Conservation (phyloP, 2,888 invertebrate species). For the Sphaerophoria rueppellii region DNA sequence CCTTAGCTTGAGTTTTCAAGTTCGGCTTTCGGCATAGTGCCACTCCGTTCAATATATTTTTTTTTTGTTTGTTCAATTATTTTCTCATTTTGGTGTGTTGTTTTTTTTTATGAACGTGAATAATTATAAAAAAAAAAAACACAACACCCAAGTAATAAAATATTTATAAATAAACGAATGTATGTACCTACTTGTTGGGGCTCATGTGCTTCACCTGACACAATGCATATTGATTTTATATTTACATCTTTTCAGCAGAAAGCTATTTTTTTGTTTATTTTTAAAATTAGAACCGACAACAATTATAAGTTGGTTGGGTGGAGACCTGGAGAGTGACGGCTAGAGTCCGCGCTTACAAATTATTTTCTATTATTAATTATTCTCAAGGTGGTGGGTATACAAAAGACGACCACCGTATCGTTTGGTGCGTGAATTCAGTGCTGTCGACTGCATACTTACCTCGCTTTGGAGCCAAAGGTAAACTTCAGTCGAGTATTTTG, state of each 20-base stretch:
- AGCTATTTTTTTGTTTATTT: slow-evolving; percentile 39
- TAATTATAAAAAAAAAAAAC: not conserved
- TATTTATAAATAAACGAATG: not conserved
- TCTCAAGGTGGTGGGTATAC: slow-evolving; percentile 62
- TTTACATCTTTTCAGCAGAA: slow-evolving; percentile 1
- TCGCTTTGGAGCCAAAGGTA: too few relatives aligned
- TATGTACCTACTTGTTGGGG: not conserved
- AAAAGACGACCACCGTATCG: slow-evolving; percentile 11
- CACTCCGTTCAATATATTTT: slow-evolving; percentile 52
- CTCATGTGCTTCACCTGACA: slow-evolving; percentile 25
- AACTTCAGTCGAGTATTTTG: too few relatives aligned
- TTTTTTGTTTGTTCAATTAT: slow-evolving; percentile 68
- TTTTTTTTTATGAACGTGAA: not conserved
- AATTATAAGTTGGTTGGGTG: slow-evolving; percentile 18
- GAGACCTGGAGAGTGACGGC: not conserved
- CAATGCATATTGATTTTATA: slow-evolving; percentile 27
- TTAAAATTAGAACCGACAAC: slow-evolving; percentile 26
- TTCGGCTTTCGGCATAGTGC: slow-evolving; percentile 66
- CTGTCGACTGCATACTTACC: too few relatives aligned
- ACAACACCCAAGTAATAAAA: not conserved
- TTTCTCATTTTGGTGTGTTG: slow-evolving; percentile 52
- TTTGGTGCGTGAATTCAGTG: too few relatives aligned
- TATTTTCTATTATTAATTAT: slow-evolving; percentile 68
- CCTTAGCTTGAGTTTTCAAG: slow-evolving; percentile 68
- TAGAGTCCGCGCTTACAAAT: slow-evolving; percentile 43